Conservation (phyloP, 2,797 vertebrate species). For the Peromyscus aztecus region DNA sequence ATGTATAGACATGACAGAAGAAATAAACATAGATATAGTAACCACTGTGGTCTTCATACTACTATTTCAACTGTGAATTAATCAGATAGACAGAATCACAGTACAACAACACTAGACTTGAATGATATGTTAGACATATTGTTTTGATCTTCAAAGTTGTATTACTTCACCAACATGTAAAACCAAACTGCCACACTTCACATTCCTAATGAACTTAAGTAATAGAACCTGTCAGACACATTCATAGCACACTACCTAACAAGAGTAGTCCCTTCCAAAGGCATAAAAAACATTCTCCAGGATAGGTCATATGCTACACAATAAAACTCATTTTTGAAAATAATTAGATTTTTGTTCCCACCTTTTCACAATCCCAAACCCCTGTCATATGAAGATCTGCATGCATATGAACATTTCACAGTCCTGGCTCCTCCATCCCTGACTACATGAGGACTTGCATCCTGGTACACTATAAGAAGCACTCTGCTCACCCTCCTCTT, state of each 20-base stretch:
- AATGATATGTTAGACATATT: not conserved
- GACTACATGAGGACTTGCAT: no score
- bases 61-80: not conserved
- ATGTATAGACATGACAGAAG: not conserved
- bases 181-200: not conserved
- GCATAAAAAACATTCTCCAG: not conserved
- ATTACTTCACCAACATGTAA: not conserved
- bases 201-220: not conserved
- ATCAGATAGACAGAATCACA: not conserved
- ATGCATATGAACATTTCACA: no score
- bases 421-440: no score
- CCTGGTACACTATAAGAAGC: no score
- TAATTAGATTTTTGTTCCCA: not conserved
- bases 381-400: no score
- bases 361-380: not conserved
- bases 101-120: not conserved
- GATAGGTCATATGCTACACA: not conserved
- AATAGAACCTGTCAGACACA: not conserved
- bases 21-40: not conserved
- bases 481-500: no score
- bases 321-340: no score
- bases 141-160: not conserved
- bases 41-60: not conserved
- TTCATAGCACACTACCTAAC: no score
- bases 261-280: not conserved